These are phyloP conservation scores for Polymixis lichenea DNA, from an alignment of 2,888 invertebrate genomes.

Conservation along the genomic window DNA sequence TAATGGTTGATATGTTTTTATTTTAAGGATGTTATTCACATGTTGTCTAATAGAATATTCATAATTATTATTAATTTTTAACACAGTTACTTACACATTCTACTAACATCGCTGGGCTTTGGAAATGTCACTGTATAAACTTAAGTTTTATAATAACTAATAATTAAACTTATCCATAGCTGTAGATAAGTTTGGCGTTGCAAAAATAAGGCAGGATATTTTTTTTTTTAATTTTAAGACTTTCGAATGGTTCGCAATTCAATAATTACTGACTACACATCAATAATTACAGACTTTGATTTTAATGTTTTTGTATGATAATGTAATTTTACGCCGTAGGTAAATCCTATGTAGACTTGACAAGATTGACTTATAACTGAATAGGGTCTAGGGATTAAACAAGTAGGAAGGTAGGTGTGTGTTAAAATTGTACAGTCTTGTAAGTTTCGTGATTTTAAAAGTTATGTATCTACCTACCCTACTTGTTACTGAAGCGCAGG, in stretches of 20 bases:
- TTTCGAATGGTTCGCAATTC: neutral
- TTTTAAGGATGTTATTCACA: constrained; percentile 1
- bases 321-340: neutral
- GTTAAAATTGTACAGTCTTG: neutral
- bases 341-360: neutral
- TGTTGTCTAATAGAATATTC: constrained; percentile 1
- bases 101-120: neutral
- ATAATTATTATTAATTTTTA: constrained; percentile 7
- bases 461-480: neutral
- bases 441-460: neutral
- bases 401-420: neutral
- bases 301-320: neutral
- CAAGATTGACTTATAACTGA: neutral
- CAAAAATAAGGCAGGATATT: neutral
- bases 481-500: neutral
- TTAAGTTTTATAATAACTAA: neutral
- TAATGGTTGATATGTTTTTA: neutral
- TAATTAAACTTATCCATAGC: neutral
- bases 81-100: neutral
- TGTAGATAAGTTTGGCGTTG: neutral
- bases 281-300: too few relatives aligned
- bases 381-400: neutral
- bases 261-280: too few relatives aligned
- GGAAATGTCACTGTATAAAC: neutral
- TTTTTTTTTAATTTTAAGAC: neutral